These are phyloP conservation scores for Brenthis daphne DNA, from an alignment of 2,888 invertebrate species.

Conservation along the genomic window DNA sequence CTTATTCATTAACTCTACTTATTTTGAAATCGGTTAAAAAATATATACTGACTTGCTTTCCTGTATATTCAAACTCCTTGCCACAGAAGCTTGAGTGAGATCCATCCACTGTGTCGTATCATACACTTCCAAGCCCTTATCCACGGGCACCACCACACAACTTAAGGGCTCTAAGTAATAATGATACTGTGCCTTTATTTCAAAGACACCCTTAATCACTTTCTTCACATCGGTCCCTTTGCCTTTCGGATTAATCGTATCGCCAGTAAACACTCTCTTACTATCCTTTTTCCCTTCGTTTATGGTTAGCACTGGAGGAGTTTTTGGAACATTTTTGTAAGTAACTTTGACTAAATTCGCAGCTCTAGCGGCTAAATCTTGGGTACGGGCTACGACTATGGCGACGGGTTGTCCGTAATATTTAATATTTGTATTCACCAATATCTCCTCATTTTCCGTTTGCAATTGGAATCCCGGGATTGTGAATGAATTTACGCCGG, in stretches of 20 bases:
- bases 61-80: constrained; percentile 79
- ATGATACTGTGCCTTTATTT: constrained; percentile 87
- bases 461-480: constrained; percentile 58
- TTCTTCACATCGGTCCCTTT: constrained; percentile 62
- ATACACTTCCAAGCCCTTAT: constrained; percentile 86
- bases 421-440: constrained; percentile 78
- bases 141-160: constrained; percentile 85
- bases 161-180: constrained; percentile 88
- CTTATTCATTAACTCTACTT: neutral
- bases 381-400: constrained; percentile 84
- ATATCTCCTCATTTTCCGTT: constrained; percentile 74
- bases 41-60: constrained; percentile 78
- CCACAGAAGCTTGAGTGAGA: constrained; percentile 80
- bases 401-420: constrained; percentile 88
- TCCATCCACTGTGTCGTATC: constrained; percentile 86
- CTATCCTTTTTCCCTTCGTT: constrained; percentile 51
- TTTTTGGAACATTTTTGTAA: constrained; percentile 67
- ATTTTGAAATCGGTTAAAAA: constrained; percentile 13
- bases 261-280: constrained; percentile 50
- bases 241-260: constrained; percentile 54
- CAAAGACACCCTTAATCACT: constrained; percentile 79
- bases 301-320: constrained; percentile 63
- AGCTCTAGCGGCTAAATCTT: constrained; percentile 78
- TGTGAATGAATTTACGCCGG: constrained; percentile 84
- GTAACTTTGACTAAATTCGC: constrained; percentile 82